Conservation (phyloP, 2,888 invertebrate genomes). For the Trypoxylon attenuatum region DNA sequence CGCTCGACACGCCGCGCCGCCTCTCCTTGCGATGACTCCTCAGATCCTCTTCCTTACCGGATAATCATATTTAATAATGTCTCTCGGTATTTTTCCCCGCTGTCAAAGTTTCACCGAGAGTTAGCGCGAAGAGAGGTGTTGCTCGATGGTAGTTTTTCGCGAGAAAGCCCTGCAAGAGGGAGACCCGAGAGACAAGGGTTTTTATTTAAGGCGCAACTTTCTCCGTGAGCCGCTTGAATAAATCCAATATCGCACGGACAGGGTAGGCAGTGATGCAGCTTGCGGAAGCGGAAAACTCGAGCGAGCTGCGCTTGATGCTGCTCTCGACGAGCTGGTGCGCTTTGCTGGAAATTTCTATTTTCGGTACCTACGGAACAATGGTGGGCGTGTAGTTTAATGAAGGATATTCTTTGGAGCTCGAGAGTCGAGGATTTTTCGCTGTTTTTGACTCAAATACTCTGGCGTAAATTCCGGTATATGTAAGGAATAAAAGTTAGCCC, state of each 20-base stretch:
- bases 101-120: constrained; percentile 66
- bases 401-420: neutral
- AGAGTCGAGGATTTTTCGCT: neutral
- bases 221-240: constrained; percentile 64
- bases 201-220: constrained; percentile 72
- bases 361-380: neutral
- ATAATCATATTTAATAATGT: constrained; percentile 73
- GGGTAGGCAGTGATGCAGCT: constrained; percentile 4
- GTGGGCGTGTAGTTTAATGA: neutral
- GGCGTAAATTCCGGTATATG: neutral
- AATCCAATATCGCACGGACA: constrained; percentile 69
- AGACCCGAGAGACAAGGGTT: constrained; percentile 68
- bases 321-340: too few relatives aligned
- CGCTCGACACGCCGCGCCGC: neutral
- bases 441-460: neutral
- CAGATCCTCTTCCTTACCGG: constrained; percentile 18
- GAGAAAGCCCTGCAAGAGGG: constrained; percentile 2
- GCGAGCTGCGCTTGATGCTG: constrained; percentile 1
- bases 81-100: constrained; percentile 67
- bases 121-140: constrained; percentile 55
- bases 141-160: constrained; percentile 32
- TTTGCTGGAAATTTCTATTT: neutral
- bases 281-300: constrained; percentile 33
- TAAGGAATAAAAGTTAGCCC: constrained; percentile 31
- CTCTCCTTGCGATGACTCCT: constrained; percentile 3